A percentile compares a stretch with the other conserved stretches of the same genome.
Evolutionary conservation across 30 jellyfish, hydroid and myxozoan genomes (phyloP).

Genomic region (Catostylus mosaicus): DNA sequence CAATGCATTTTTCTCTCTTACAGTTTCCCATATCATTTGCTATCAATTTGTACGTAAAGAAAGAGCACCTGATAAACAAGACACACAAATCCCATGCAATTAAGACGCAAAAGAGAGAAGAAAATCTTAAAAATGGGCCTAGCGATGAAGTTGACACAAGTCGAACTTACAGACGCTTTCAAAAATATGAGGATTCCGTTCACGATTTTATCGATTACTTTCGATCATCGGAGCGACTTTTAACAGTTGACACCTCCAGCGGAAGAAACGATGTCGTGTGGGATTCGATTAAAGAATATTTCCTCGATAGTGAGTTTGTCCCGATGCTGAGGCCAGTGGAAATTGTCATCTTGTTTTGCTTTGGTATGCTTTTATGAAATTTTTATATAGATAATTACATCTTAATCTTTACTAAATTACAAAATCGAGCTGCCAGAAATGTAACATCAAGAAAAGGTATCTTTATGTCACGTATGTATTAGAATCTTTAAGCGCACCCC

Average conservation of each 20-base stretch:
- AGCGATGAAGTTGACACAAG: slow-evolving; percentile 98
- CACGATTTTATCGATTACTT: slow-evolving; percentile 79
- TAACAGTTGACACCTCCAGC: slow-evolving; percentile 86
- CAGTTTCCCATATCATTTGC: slow-evolving; percentile 92
- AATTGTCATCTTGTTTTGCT: slow-evolving; percentile 66
- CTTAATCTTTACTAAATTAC: too few relatives aligned
- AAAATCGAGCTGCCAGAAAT: too few relatives aligned
- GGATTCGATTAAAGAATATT: slow-evolving; percentile 74
- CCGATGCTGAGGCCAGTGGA: slow-evolving; percentile 65
- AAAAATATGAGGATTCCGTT: slow-evolving; percentile 78
- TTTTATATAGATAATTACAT: too few relatives aligned
- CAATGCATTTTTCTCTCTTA: neutral
- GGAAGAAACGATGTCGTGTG: slow-evolving; percentile 82
- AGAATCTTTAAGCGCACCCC: too few relatives aligned
- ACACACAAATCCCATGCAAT: slow-evolving; percentile 87
- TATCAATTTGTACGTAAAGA: slow-evolving; percentile 72
- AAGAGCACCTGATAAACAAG: slow-evolving; percentile 77
- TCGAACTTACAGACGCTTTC: slow-evolving; percentile 78
- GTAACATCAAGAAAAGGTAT: too few relatives aligned
- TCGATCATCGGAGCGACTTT: slow-evolving; percentile 53
- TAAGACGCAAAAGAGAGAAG: slow-evolving; percentile 56
- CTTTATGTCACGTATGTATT: too few relatives aligned
- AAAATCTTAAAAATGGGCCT: slow-evolving; percentile 34
- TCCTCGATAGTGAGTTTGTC: slow-evolving; percentile 71
- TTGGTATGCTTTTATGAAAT: slow-evolving; percentile 38